phyloP scores from a whole-genome alignment of 2,888 invertebrate species.

The Phoronis australis region DNA sequence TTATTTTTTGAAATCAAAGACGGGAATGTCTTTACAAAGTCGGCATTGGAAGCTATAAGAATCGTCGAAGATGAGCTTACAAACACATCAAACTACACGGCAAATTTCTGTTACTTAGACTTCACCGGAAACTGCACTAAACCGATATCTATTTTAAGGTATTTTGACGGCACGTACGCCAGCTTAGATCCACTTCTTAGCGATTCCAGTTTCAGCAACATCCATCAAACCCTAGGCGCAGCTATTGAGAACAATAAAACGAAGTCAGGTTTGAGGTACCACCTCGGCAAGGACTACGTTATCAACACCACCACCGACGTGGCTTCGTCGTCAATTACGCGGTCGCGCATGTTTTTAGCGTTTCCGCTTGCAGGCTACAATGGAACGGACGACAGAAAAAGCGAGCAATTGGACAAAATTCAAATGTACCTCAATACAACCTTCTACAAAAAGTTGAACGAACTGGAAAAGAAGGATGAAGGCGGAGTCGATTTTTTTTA shows the following conservation, averaged over 20 bases:
- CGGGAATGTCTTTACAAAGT: conserved; percentile 13
- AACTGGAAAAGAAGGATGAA: neutral
- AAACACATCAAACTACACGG: conserved; percentile 8
- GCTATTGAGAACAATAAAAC: conserved; percentile 13
- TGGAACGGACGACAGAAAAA: conserved; percentile 1
- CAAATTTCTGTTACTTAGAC: conserved; percentile 10
- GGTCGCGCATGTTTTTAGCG: conserved; percentile 10
- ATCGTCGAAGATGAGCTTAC: conserved; percentile 10
- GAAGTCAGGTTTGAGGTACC: conserved; percentile 7
- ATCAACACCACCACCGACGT: conserved; percentile 4
- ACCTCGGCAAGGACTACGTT: conserved; percentile 13
- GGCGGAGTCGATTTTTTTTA: conserved; percentile 11
- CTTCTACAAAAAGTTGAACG: conserved; percentile 3
- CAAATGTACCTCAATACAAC: conserved; percentile 7
- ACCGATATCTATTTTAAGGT: conserved; percentile 17
- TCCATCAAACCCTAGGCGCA: conserved; percentile 11
- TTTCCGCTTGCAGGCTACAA: conserved; percentile 9
- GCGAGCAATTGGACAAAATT: neutral
- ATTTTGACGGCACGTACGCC: conserved; percentile 18
- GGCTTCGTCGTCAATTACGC: conserved; percentile 9
- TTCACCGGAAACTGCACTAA: conserved; percentile 4
- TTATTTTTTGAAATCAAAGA: conserved; percentile 2
- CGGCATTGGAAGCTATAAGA: conserved; percentile 6
- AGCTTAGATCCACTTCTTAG: conserved; percentile 12
- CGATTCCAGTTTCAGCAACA: conserved; percentile 20